phyloP scores from a whole-genome alignment of 1,140 invertebrate genomes.

The Chironomus striatipennis region DNA sequence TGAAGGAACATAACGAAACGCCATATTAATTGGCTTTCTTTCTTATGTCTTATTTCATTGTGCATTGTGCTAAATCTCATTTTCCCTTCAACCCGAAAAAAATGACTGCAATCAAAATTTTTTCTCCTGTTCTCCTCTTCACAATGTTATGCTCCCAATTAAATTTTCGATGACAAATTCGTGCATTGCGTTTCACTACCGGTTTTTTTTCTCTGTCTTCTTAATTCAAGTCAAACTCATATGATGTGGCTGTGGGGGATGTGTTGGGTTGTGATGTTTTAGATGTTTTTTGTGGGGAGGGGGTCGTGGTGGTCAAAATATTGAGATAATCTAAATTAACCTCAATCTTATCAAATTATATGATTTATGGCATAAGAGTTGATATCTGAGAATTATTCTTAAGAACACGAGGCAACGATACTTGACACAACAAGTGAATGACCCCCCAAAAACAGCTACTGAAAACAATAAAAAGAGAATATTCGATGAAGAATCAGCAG shows the following conservation, averaged over 20 bases:
- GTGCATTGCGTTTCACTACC: background rate
- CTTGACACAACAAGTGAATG: too few species aligned
- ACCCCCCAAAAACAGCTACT: background rate
- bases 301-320: background rate
- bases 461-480: background rate
- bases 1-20: background rate
- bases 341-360: too few species aligned
- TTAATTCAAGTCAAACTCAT: too few species aligned
- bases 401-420: too few species aligned
- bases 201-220: background rate
- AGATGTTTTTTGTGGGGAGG: too few species aligned
- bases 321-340: too few species aligned
- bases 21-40: conserved; percentile 5
- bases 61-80: conserved; percentile 8
- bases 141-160: conserved; percentile 12
- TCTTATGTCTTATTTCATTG: conserved; percentile 14
- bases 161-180: conserved; percentile 11
- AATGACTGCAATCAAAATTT: conserved; percentile 14
- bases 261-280: too few species aligned
- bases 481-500: background rate
- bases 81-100: background rate
- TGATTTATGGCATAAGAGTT: too few species aligned
- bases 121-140: background rate
- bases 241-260: too few species aligned
- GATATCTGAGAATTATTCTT: too few species aligned